These are phyloP conservation scores for Melipona quadrifasciata DNA, from an alignment of 1,140 invertebrate species.

Conservation along the genomic window DNA sequence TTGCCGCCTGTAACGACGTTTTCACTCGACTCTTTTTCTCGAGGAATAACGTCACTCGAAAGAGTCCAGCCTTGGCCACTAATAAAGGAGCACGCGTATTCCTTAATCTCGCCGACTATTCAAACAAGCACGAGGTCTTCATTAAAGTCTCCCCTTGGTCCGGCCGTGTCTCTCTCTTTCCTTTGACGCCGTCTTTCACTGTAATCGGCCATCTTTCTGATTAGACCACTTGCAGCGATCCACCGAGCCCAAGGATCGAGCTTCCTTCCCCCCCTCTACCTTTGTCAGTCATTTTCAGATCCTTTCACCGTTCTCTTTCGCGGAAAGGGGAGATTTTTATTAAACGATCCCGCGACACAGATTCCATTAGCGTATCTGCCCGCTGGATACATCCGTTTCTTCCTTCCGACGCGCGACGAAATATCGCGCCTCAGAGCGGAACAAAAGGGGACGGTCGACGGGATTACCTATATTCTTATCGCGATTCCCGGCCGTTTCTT, in stretches of 20 bases:
- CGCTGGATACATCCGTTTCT: background rate
- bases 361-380: conserved; percentile 26
- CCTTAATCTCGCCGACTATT: conserved; percentile 3
- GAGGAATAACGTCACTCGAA: background rate
- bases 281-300: background rate
- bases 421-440: conserved; percentile 14
- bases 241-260: background rate
- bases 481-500: conserved; percentile 33
- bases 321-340: background rate
- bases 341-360: background rate
- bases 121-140: conserved; percentile 19
- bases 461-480: conserved; percentile 52
- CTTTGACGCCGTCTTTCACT: conserved; percentile 15
- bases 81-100: conserved; percentile 21
- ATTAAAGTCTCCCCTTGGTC: background rate
- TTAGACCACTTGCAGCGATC: background rate
- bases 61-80: background rate
- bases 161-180: too few relatives aligned
- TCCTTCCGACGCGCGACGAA: background rate
- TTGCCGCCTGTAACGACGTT: too few relatives aligned
- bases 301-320: background rate
- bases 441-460: conserved; percentile 36
- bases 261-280: background rate
- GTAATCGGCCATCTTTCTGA: conserved; percentile 25
- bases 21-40: too few relatives aligned